These are phyloP conservation scores for Drusus annulatus DNA, from an alignment of 1,140 invertebrate species.

Conservation along the genomic window DNA sequence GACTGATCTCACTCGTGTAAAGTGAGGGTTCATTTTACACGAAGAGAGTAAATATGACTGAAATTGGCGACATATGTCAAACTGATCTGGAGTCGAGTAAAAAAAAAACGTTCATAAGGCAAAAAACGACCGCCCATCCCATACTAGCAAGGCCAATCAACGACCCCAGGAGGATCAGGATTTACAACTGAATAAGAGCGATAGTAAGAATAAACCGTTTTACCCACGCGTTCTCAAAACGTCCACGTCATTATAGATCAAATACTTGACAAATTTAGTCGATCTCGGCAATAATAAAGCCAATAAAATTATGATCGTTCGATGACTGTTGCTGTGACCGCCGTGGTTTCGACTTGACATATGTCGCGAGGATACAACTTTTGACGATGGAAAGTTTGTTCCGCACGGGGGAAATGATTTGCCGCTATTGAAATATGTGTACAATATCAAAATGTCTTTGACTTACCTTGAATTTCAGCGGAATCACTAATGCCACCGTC, in stretches of 20 bases:
- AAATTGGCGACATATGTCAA: conserved; percentile 35
- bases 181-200: neutral
- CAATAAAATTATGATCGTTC: conserved; percentile 41
- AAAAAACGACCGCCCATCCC: conserved; percentile 44
- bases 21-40: neutral
- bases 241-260: conserved; percentile 29
- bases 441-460: conserved; percentile 22
- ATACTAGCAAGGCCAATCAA: conserved; percentile 43
- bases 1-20: neutral
- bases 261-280: conserved; percentile 13
- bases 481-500: conserved; percentile 47
- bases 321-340: conserved; percentile 34
- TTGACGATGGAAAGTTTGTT: neutral
- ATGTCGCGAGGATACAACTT: neutral
- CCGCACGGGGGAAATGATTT: neutral
- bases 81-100: conserved; percentile 5
- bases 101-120: conserved; percentile 33
- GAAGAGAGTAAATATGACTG: conserved; percentile 3
- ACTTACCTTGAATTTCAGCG: conserved; percentile 50
- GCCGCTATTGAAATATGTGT: conserved; percentile 1
- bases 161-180: conserved; percentile 2
- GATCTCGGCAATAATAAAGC: conserved; percentile 44
- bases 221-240: neutral
- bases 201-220: conserved; percentile 8
- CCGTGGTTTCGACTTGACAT: conserved; percentile 29